Conservation (phyloP, 2,113 vertebrate species). For the Tonatia bakeri region DNA sequence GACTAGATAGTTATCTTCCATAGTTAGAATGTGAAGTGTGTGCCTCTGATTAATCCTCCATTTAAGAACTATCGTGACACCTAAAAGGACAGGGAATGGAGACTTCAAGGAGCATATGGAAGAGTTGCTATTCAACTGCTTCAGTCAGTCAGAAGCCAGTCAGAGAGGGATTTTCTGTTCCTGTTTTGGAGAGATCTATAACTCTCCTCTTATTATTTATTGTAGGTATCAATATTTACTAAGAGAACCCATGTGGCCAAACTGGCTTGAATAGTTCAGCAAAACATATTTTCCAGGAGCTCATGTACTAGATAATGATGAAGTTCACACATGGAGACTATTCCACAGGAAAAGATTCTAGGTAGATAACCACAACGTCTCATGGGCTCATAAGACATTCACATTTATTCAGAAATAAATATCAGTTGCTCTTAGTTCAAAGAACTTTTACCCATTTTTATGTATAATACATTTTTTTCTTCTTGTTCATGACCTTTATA, state of each 20-base stretch:
- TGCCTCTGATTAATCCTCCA: neutral
- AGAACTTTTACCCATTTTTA: neutral
- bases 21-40: neutral
- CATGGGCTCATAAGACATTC: neutral
- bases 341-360: neutral
- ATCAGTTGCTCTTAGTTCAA: neutral
- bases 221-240: neutral
- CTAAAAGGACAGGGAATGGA: neutral
- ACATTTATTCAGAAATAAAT: neutral
- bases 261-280: neutral
- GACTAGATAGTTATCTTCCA: no score
- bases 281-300: neutral
- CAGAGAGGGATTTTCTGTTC: neutral
- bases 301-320: neutral
- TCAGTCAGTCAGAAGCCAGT: neutral
- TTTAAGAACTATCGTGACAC: neutral
- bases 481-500: neutral
- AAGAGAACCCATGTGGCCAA: neutral
- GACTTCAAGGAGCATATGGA: neutral
- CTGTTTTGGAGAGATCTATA: neutral
- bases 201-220: neutral
- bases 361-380: neutral
- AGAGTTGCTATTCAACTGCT: neutral
- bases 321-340: neutral
- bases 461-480: neutral